Conservation (phyloP, 1,140 invertebrate species). For the Drosophila pachea region DNA sequence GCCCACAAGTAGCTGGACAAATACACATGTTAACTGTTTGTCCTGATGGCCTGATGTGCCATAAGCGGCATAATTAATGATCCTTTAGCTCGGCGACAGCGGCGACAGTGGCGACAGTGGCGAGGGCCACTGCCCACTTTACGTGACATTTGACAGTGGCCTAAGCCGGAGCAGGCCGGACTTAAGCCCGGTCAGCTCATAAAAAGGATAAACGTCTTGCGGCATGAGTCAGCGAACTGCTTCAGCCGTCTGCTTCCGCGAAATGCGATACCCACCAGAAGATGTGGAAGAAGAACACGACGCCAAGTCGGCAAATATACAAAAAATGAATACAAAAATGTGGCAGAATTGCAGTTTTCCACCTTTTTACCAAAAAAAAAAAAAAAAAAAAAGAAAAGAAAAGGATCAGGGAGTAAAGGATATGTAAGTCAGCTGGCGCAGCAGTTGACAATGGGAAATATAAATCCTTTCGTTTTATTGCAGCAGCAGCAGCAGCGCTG, state of each 20-base stretch:
- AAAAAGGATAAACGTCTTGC: constrained; percentile 68
- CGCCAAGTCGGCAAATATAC: constrained; percentile 20
- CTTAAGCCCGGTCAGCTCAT: constrained; percentile 64
- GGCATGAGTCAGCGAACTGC: constrained; percentile 68
- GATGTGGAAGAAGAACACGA: neutral
- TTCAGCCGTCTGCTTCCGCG: constrained; percentile 57
- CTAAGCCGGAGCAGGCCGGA: constrained; percentile 51
- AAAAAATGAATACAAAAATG: constrained; percentile 32
- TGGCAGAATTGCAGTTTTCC: constrained; percentile 57
- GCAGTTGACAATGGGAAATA: constrained; percentile 70
- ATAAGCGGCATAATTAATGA: constrained; percentile 71
- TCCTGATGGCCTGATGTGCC: constrained; percentile 54
- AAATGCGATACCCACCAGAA: constrained; percentile 58
- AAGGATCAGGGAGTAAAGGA: constrained; percentile 5
- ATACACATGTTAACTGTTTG: constrained; percentile 52
- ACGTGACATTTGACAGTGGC: constrained; percentile 70
- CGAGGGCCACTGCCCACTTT: constrained; percentile 65
- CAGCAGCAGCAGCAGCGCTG: constrained; percentile 43
- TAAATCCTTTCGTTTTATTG: constrained; percentile 78
- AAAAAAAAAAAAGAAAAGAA: constrained; percentile 6
- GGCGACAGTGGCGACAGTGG: constrained; percentile 18
- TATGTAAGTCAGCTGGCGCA: constrained; percentile 62
- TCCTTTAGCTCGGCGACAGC: constrained; percentile 45
- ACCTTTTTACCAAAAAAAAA: constrained; percentile 51
- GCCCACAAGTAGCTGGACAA: constrained; percentile 43